phyloP scores from a whole-genome alignment of 2,888 invertebrate genomes.

The Eristalinus sepulchralis region DNA sequence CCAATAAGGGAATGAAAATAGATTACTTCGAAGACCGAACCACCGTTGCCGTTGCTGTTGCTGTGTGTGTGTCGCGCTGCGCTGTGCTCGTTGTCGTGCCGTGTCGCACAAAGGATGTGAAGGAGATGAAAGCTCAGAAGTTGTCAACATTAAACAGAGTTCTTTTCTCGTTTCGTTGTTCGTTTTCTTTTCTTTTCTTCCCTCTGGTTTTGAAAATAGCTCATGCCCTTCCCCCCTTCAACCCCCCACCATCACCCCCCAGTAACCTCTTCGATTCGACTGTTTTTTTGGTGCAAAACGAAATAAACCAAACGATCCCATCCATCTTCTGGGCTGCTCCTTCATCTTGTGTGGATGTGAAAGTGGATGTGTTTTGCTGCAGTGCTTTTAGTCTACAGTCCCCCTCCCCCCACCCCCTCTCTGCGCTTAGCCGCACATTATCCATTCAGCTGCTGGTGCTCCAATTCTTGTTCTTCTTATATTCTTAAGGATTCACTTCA shows the following conservation, averaged over 20 bases:
- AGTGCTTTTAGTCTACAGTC: conserved; percentile 22
- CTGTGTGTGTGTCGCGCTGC: background rate
- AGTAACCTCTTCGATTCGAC: background rate
- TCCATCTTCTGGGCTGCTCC: conserved; percentile 25
- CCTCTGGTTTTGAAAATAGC: background rate
- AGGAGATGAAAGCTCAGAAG: conserved; percentile 63
- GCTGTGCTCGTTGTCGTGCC: background rate
- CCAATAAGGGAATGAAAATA: conserved; percentile 45
- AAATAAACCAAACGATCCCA: conserved; percentile 63
- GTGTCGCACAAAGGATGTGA: conserved; percentile 19
- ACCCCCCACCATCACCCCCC: no score
- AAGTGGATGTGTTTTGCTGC: conserved; percentile 31
- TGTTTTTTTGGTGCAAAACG: conserved; percentile 12
- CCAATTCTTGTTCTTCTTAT: conserved; percentile 18
- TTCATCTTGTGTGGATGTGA: conserved; percentile 3
- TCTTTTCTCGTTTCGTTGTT: conserved; percentile 12
- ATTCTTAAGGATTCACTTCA: conserved; percentile 66
- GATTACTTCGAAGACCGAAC: conserved; percentile 51
- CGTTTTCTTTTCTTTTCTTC: background rate
- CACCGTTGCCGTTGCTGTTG: background rate
- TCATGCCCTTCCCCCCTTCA: background rate
- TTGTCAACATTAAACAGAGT: conserved; percentile 61
- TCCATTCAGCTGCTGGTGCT: conserved; percentile 43
- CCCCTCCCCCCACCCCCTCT: background rate
- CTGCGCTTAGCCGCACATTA: conserved; percentile 34